Base-by-base conservation (phyloP, 2,888 invertebrate species). In the Yponomeuta evonymella region DNA sequence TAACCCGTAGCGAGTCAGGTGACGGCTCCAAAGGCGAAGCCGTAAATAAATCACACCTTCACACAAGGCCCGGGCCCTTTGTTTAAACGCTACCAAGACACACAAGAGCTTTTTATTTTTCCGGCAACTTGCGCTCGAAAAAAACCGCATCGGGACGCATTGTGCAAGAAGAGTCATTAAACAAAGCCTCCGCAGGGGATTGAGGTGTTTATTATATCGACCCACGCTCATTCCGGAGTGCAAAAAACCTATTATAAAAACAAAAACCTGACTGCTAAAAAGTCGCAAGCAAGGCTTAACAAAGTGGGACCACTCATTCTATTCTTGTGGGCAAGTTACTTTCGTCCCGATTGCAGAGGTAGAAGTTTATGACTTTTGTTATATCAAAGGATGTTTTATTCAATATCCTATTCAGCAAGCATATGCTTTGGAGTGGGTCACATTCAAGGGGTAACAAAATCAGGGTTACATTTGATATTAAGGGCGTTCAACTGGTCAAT, bases 11-110 rank as follows among this genome's bases (percentile, higher is more conserved):
- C 83, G 85, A 86, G 88, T 85, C 86, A 88, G 86, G 84, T 81
- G 79, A 82, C 82, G 84, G 79, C 84, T 86, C 83, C 86, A 79
- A 82, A 84, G 84, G 85, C 82, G 81, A 78, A 83, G 90, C 84
- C 89, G 81, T 92, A 91, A 92, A 92, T 91, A 92, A 91, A 91
- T 91, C 92, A 90, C 91, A 90, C 91, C 90, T 91, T 87, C 85
- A 85, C 88, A 85, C 85, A 83, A 85, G 77, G 80, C 83, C 80
- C 79, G 82, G 84, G 75, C 81, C 84, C 88, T 88, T 91, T 91
- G 90, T 92, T 92, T 92, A 92, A 90, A 86, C 83, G 90, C 91
- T 91, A 90, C 91, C 88, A 91, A 84, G 83, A 81, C 83, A 82
- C 83, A 87, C 85, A 89, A 86, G 90, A 89, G 87, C 85, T 85